Conservation (phyloP, 1,140 invertebrate genomes). For the Drosophila oshimai region DNA sequence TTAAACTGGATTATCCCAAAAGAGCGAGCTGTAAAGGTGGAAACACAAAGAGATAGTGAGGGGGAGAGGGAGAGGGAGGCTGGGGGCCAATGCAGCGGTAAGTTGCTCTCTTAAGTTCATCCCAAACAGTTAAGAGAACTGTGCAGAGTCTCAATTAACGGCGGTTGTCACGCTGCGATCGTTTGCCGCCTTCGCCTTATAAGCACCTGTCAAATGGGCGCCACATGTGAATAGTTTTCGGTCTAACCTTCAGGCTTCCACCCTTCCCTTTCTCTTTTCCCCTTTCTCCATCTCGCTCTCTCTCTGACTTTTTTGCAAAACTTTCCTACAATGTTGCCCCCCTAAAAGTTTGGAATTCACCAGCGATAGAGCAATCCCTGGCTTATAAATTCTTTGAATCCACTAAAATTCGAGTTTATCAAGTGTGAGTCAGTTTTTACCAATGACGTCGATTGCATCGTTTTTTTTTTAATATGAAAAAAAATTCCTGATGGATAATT, state of each 20-base stretch:
- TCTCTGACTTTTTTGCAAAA: background rate
- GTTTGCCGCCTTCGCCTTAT: slow-evolving; percentile 31
- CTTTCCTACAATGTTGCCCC: slow-evolving; percentile 11
- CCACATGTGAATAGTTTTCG: slow-evolving; percentile 56
- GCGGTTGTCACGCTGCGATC: slow-evolving; percentile 56
- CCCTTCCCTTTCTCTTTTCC: background rate
- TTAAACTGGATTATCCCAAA: background rate
- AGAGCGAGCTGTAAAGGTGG: background rate
- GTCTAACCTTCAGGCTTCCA: background rate
- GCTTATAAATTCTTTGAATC: background rate
- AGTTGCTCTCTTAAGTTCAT: slow-evolving; percentile 2
- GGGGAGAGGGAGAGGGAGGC: slow-evolving; percentile 4
- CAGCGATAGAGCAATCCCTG: slow-evolving; percentile 8
- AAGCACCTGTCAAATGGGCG: slow-evolving; percentile 52
- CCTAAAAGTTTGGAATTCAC: background rate
- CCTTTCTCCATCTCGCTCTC: background rate
- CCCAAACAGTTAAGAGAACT: background rate
- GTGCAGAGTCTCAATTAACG: slow-evolving; percentile 32
- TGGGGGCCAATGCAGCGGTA: background rate
- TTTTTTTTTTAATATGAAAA: background rate
- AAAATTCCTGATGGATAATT: background rate
- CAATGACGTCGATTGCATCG: background rate
- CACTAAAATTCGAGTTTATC: slow-evolving; percentile 2
- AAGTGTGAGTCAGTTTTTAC: slow-evolving; percentile 5
- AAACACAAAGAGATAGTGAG: background rate